phyloP scores from a whole-genome alignment of 2,113 vertebrate genomes.

The Salvelinus fontinalis region DNA sequence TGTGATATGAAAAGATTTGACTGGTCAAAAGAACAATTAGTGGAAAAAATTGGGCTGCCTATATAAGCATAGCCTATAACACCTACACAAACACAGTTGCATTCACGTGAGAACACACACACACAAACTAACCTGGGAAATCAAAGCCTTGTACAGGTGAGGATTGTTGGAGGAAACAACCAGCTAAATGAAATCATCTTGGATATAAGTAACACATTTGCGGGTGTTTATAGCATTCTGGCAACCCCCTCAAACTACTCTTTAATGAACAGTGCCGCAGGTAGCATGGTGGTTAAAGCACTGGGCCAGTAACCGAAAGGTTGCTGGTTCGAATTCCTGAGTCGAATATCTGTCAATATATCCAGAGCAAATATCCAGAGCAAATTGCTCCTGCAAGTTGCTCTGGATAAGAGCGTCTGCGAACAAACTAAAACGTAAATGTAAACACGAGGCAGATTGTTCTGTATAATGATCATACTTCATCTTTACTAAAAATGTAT shows the following conservation, averaged over 20 bases:
- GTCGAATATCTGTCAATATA: too few relatives aligned
- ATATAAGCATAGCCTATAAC: conserved; percentile 3
- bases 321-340: too few relatives aligned
- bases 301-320: too few relatives aligned
- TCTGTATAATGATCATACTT: conserved; percentile 9
- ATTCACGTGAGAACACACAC: conserved; percentile 13
- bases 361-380: too few relatives aligned
- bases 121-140: conserved; percentile 17
- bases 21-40: too few relatives aligned
- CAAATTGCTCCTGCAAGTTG: too few relatives aligned
- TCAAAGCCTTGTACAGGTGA: conserved; percentile 8
- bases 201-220: conserved; percentile 52
- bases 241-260: conserved; percentile 22
- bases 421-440: too few relatives aligned
- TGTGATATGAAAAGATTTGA: too few relatives aligned
- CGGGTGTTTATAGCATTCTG: conserved; percentile 53
- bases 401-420: too few relatives aligned
- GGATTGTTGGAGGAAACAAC: conserved; percentile 42
- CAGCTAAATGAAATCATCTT: conserved; percentile 49
- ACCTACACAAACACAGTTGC: conserved; percentile 18
- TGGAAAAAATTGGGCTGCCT: neutral
- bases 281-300: too few relatives aligned
- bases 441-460: conserved; percentile 41
- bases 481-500: conserved; percentile 18
- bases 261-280: neutral